phyloP scores from a whole-genome alignment of 2,888 invertebrate species.

The Digitonthophagus gazella region DNA sequence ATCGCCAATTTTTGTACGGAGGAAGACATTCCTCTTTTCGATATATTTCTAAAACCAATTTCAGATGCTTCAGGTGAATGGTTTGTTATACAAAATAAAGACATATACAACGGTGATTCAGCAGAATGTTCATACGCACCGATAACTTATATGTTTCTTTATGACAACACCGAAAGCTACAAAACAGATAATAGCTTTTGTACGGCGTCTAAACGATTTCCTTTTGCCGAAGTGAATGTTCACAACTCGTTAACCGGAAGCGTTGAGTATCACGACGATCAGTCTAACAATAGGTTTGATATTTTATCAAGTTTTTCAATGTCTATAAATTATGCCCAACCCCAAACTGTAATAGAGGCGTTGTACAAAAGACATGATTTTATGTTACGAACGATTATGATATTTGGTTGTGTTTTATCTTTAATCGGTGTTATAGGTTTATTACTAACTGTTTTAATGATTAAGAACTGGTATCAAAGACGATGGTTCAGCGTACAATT shows the following conservation, averaged over 20 bases:
- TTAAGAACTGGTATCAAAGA: constrained; percentile 21
- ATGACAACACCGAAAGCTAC: background rate
- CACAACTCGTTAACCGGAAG: constrained; percentile 12
- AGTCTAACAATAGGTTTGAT: constrained; percentile 1
- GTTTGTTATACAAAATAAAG: constrained; percentile 20
- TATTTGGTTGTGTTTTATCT: constrained; percentile 20
- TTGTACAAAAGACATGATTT: constrained; percentile 20
- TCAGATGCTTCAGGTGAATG: constrained; percentile 6
- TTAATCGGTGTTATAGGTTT: constrained; percentile 11
- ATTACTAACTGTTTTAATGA: constrained; percentile 14
- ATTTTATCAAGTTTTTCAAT: constrained; percentile 22
- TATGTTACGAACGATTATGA: constrained; percentile 19
- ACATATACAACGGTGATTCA: constrained; percentile 13
- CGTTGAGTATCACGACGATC: constrained; percentile 12
- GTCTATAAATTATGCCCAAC: constrained; percentile 23
- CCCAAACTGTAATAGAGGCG: constrained; percentile 19
- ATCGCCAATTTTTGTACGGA: constrained; percentile 18
- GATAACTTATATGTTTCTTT: constrained; percentile 22
- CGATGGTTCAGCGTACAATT: constrained; percentile 24
- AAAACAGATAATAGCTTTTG: background rate
- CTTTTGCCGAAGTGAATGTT: constrained; percentile 21
- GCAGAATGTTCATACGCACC: constrained; percentile 19
- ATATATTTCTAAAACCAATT: constrained; percentile 19
- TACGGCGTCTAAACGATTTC: constrained; percentile 9
- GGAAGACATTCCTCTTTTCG: constrained; percentile 8